Percentiles rank a stretch among this genome's conserved stretches.
phyloP scores from a whole-genome alignment of 1,140 invertebrate species.

The Psilanteris sp. region DNA sequence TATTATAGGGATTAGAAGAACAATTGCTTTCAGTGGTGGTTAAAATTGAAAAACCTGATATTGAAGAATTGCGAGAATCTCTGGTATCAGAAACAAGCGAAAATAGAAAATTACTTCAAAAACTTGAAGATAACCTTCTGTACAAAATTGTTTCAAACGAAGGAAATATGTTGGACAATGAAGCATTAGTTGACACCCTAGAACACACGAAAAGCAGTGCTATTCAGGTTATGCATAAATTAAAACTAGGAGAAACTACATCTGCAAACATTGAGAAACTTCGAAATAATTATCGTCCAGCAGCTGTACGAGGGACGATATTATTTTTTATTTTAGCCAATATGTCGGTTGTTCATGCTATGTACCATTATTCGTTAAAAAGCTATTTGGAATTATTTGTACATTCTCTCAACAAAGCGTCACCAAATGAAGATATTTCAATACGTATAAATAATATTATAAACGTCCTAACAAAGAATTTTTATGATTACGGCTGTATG shows the following conservation, averaged over 20 bases:
- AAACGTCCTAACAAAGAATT: constrained; percentile 90
- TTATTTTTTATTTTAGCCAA: constrained; percentile 93
- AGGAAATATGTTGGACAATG: constrained; percentile 95
- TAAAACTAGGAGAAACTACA: constrained; percentile 86
- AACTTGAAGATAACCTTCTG: constrained; percentile 90
- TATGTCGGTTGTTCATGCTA: constrained; percentile 90
- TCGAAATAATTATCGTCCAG: constrained; percentile 89
- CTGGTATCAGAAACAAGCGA: constrained; percentile 91
- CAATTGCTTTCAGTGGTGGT: constrained; percentile 93
- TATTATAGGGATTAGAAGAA: constrained; percentile 93
- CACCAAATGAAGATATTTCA: constrained; percentile 87
- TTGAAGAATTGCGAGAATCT: constrained; percentile 91
- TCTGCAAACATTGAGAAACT: constrained; percentile 89
- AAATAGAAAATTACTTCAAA: constrained; percentile 90
- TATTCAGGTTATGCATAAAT: constrained; percentile 87
- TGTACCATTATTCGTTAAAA: constrained; percentile 94
- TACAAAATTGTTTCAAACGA: constrained; percentile 89
- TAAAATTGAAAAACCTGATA: constrained; percentile 88
- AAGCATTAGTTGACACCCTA: constrained; percentile 90
- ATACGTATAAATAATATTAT: constrained; percentile 90
- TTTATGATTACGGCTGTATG: constrained; percentile 94
- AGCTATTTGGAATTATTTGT: constrained; percentile 90
- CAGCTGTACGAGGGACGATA: constrained; percentile 90
- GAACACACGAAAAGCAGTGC: constrained; percentile 93
- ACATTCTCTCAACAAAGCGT: constrained; percentile 87